Base-by-base conservation (phyloP, 1,140 invertebrate genomes). In the Lordiphosa clarofinis region DNA sequence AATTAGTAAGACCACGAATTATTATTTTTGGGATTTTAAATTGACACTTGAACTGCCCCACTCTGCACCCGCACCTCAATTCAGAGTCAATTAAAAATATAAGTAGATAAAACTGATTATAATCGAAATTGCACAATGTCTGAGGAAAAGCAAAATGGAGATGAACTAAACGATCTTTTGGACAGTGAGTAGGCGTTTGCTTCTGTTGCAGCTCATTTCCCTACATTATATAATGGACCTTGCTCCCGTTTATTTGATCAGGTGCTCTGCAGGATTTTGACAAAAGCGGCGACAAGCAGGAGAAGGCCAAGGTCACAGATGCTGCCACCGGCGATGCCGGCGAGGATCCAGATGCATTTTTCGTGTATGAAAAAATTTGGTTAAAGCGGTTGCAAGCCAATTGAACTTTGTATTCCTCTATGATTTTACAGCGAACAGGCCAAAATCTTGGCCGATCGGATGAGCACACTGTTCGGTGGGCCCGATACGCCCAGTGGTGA, bases 201-300 rank as follows among this genome's bases (percentile, higher is more conserved):
- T 19, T 15, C 1, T 10, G 5, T 13, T 48, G 12, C 31, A n/a
- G 11, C 2, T 12, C 31, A 10, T 19, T 33, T 24, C 12, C 4
- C 28, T 39, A 42, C 13, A 49, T 68, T 86, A 65, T 54, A 70
- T 86, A 70, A 73, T 55, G 44, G 5, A 9, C 37, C 35, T 36
- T 28, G 5, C 9, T 56, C 6, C 33, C n/a, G 28, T n/a, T 13
- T 50, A 60, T 28, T 56, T 8, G 31, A 10, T 70, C 44, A 91
- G 91, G 87, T 89, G 91, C 91, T 56, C 75, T 91, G 37, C 76
- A 91, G 74, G 91, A 91, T 73, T 91, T 91, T 39, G 89, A 89
- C 40, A 89, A 90, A 55, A 67, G 58, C 10, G 56, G 78, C 21
- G 44, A 42, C 48, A 68, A 73, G 13, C 15, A 62, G 36, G 66